Percentiles rank a stretch among this genome's conserved stretches.
These are phyloP conservation scores for Tautogolabrus adspersus DNA, from an alignment of 2,113 vertebrate genomes.

Conservation along the genomic window DNA sequence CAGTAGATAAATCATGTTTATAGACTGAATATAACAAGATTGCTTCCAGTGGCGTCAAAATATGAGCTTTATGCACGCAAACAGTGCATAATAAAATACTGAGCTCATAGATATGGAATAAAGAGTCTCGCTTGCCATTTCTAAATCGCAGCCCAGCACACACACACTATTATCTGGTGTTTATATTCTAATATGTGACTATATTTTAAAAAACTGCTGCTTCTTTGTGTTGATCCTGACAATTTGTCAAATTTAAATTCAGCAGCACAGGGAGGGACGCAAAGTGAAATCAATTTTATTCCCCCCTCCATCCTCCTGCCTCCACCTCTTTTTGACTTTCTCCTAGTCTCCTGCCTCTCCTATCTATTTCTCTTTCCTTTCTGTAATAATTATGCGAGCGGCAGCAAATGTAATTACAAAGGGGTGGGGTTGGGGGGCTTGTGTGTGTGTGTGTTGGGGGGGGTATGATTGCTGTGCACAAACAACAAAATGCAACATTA, in stretches of 20 bases:
- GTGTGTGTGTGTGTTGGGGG: constrained; percentile 2
- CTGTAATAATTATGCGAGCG: constrained; percentile 69
- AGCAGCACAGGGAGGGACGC: constrained; percentile 52
- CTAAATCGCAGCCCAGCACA: constrained; percentile 45
- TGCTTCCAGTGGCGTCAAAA: constrained; percentile 71
- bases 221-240: constrained; percentile 67
- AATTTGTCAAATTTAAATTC: constrained; percentile 72
- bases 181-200: constrained; percentile 67
- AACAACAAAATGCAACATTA: constrained; percentile 77
- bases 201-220: constrained; percentile 45
- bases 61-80: constrained; percentile 64
- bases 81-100: constrained; percentile 61
- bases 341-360: constrained; percentile 57
- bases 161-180: constrained; percentile 61
- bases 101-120: constrained; percentile 44
- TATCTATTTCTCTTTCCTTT: constrained; percentile 70
- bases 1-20: constrained; percentile 75
- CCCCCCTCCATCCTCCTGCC: not conserved
- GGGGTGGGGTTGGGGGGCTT: constrained; percentile 24
- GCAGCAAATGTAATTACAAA: constrained; percentile 80
- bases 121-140: constrained; percentile 48
- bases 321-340: constrained; percentile 64
- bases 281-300: constrained; percentile 63
- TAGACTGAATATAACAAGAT: constrained; percentile 74
- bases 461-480: constrained; percentile 51